Evolutionary conservation across 2,888 invertebrate genomes (phyloP).

Genomic region (Cecidostiba fungosa): DNA sequence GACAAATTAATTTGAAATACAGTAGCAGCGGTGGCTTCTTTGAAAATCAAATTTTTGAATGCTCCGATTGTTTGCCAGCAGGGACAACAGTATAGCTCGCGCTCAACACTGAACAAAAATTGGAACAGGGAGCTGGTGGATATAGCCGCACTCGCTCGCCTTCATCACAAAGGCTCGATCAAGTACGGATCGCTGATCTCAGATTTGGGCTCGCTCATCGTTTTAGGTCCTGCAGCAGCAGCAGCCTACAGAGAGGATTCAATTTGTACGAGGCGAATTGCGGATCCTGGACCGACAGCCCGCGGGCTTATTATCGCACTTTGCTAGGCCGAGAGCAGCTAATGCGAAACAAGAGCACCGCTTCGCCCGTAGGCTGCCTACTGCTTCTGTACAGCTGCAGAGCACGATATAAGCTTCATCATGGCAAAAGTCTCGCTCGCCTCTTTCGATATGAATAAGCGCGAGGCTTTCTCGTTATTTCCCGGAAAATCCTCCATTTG

Average conservation of each 20-base stretch:
- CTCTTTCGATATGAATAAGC: slow-evolving; percentile 10
- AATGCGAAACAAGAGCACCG: slow-evolving; percentile 62
- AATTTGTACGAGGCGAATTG: slow-evolving; percentile 77
- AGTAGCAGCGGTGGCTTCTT: not conserved
- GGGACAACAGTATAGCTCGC: no score
- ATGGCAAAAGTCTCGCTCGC: slow-evolving; percentile 22
- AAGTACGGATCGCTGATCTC: slow-evolving; percentile 76
- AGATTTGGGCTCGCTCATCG: slow-evolving; percentile 71
- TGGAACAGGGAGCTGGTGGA: slow-evolving; percentile 61
- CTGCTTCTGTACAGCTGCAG: slow-evolving; percentile 12
- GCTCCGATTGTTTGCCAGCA: not conserved
- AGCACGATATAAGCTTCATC: slow-evolving; percentile 34
- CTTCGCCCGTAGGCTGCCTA: slow-evolving; percentile 53
- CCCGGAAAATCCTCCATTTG: slow-evolving; percentile 29
- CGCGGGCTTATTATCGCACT: slow-evolving; percentile 78
- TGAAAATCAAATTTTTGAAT: slow-evolving; percentile 59
- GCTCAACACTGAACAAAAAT: not conserved
- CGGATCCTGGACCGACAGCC: slow-evolving; percentile 76
- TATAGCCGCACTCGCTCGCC: slow-evolving; percentile 17
- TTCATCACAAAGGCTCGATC: slow-evolving; percentile 71
- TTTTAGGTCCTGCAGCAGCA: slow-evolving; percentile 70
- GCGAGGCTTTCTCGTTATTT: slow-evolving; percentile 27
- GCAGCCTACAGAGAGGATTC: slow-evolving; percentile 72
- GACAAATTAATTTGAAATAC: not conserved
- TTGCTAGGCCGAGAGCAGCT: slow-evolving; percentile 71